These are phyloP conservation scores for Falcunculus frontatus DNA, from an alignment of 2,113 vertebrate species.

Conservation along the genomic window DNA sequence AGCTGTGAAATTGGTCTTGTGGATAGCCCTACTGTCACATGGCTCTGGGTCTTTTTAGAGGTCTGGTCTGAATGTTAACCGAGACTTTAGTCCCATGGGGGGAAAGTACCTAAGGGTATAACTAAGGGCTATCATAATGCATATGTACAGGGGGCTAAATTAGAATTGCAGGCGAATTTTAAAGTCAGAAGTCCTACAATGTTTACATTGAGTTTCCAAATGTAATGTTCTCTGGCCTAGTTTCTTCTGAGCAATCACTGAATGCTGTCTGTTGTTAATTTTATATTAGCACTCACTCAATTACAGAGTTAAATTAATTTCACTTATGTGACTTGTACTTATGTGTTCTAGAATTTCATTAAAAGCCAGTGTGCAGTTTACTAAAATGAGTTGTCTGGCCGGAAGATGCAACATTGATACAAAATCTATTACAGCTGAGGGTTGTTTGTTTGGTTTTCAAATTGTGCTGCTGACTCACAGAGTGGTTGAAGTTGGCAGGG, in stretches of 20 bases:
- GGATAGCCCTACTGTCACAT: background rate
- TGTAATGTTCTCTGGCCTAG: background rate
- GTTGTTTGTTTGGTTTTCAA: background rate
- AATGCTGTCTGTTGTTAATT: background rate
- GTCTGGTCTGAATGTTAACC: background rate
- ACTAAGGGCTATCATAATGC: background rate
- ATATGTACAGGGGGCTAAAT: accelerated
- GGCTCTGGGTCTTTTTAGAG: background rate
- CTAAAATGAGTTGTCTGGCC: background rate
- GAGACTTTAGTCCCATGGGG: background rate
- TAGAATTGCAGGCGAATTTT: background rate
- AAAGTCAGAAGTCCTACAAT: background rate
- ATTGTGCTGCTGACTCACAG: background rate
- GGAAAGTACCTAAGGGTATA: background rate
- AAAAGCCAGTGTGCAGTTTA: background rate
- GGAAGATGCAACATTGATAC: background rate
- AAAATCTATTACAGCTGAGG: background rate
- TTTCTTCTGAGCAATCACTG: background rate
- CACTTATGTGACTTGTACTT: background rate
- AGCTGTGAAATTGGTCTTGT: background rate
- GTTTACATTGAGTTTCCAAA: background rate
- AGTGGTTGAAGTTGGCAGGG: background rate
- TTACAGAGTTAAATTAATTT: background rate
- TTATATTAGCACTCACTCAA: background rate
- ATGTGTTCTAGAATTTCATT: background rate